Evolutionary conservation across 2,797 vertebrate genomes (phyloP).

Genomic region (Cirrhinus molitorella): DNA sequence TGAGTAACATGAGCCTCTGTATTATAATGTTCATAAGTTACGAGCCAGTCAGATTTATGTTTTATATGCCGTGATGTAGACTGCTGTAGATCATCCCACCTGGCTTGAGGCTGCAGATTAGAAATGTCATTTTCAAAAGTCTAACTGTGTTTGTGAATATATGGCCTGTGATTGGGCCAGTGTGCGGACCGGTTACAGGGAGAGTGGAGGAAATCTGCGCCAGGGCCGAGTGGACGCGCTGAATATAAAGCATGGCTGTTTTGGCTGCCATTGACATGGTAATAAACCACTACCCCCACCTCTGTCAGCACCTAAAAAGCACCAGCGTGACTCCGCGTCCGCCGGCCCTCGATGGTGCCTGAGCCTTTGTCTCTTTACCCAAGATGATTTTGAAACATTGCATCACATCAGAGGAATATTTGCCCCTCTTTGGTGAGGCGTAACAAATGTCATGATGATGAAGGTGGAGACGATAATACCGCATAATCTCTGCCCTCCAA

Average conservation of each 20-base stretch:
- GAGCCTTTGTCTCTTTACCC: slow-evolving; percentile 75
- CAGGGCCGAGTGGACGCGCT: slow-evolving; percentile 11
- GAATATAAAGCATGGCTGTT: slow-evolving; percentile 62
- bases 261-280: slow-evolving; percentile 62
- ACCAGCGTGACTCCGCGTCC: slow-evolving; percentile 47
- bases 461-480: slow-evolving; percentile 70
- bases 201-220: slow-evolving; percentile 32
- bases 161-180: slow-evolving; percentile 56
- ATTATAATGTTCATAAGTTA: slow-evolving; percentile 48
- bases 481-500: slow-evolving; percentile 68
- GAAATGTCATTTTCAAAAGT: slow-evolving; percentile 75
- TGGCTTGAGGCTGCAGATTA: slow-evolving; percentile 71
- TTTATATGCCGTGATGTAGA: slow-evolving; percentile 39
- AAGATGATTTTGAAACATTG: slow-evolving; percentile 72
- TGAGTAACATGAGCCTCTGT: slow-evolving; percentile 28
- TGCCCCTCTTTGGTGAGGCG: slow-evolving; percentile 56
- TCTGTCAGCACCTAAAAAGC: slow-evolving; percentile 27
- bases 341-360: not conserved
- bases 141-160: slow-evolving; percentile 65
- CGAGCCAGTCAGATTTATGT: slow-evolving; percentile 59
- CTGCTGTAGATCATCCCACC: slow-evolving; percentile 69
- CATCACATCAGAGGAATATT: slow-evolving; percentile 59
- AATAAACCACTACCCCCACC: slow-evolving; percentile 35
- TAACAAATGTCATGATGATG: slow-evolving; percentile 75
- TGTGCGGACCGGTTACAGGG: slow-evolving; percentile 34